Base-by-base conservation (phyloP, 53 echinoderm and acorn worm species). In the Patiria pectinifera region DNA sequence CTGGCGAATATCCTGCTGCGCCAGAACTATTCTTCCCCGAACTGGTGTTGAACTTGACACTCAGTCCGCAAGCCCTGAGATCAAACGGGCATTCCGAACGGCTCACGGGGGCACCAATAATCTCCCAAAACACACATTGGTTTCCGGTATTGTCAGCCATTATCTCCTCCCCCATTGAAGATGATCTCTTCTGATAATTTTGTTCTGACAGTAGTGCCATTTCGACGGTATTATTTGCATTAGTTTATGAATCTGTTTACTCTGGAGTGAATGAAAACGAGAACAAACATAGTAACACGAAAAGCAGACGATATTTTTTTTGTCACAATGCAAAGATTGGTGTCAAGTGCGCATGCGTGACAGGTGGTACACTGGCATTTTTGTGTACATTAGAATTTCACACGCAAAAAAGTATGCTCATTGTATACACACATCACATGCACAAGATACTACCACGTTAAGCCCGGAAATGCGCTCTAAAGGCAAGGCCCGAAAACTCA, bases 401-500 rank as follows among this genome's bases (percentile, higher is more conserved):
- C 87, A 87, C 87, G 87, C 47, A 87, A 86, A 86, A 78, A 82
- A 82, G 61, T 61, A 60, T 78, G 35, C 18, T 16, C 87, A 87
- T 77, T 76, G 66, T 87, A 76, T 59, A 77, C 87, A 87, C 72
- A 77, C 66, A 3, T 16, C 66, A 66, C 66, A 66, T 18, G 66
- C 19, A 66, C 66, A 11, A 87, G 2, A 59, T 26, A 87, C 61
- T 43, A 61, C 78, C 87, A 78, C 59, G 59, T 78, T 61, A 13
- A 23, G 60, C 25, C 85, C 89, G 75, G 90, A 90, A 82, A 94
- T 94, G 94, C 87, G 94, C 69, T 94, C 94, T 45, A 94, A 94
- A 94, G 87, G 94, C 78, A 94, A 87, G 86, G 94, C 94, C 69
- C 70, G 94, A 80, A 94, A 94, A 94, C 92, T 94, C 92, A 66